Evolutionary conservation across 1,140 invertebrate genomes (phyloP).

Genomic region (Pseudomyrmex flavicornis): DNA sequence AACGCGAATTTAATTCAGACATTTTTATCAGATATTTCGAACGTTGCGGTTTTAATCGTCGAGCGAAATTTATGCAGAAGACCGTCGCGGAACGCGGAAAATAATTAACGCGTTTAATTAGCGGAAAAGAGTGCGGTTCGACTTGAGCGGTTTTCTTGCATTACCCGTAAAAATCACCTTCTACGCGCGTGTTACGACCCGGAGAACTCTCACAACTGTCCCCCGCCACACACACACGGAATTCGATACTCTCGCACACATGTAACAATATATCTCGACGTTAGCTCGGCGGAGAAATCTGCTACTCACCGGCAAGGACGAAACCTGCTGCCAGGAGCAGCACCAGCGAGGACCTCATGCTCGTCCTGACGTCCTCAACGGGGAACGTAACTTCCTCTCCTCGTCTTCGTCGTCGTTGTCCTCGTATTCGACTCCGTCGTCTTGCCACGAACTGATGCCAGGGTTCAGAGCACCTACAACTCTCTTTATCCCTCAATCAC

Average conservation of each 20-base stretch:
- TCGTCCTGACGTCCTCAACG: conserved; percentile 61
- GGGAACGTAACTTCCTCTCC: conserved; percentile 13
- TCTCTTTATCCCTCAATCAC: conserved; percentile 37
- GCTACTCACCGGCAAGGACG: conserved; percentile 78
- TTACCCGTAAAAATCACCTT: conserved; percentile 4
- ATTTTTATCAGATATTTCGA: too few species aligned
- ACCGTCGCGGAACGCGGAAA: background rate
- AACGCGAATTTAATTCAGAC: too few species aligned
- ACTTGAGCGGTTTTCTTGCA: background rate
- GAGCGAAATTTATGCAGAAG: background rate
- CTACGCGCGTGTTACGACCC: background rate
- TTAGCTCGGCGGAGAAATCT: background rate
- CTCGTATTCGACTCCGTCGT: conserved; percentile 28
- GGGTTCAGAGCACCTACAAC: conserved; percentile 9
- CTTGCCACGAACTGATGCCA: conserved; percentile 23
- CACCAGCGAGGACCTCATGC: conserved; percentile 79
- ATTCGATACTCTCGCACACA: background rate
- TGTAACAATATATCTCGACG: background rate
- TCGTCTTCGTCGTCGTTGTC: conserved; percentile 32
- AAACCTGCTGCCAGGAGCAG: conserved; percentile 76
- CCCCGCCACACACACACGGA: background rate
- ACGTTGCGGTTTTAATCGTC: background rate
- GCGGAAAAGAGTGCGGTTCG: background rate
- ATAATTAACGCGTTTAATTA: background rate
- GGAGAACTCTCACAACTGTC: background rate